Evolutionary conservation across 2,113 vertebrate genomes (phyloP).

Genomic region (mouse (Mus musculus)): GRCm39 chr11:106456001-106456500

Average conservation of each 20-base stretch:
- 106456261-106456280: neutral
- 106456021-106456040: neutral
- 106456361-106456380: neutral
- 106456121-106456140: too few species aligned
- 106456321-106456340: neutral
- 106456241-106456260: neutral
- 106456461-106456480: too few species aligned
- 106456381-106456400: neutral
- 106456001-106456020: conserved; percentile 26
- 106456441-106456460: too few species aligned
- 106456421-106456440: too few species aligned
- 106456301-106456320: neutral
- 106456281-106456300: neutral
- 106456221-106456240: neutral
- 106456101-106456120: neutral
- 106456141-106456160: neutral
- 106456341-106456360: neutral
- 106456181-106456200: neutral
- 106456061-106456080: neutral
- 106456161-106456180: neutral
- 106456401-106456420: neutral
- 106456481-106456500: too few species aligned
- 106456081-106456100: neutral
- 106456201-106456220: neutral
- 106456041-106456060: conserved; percentile 19